Evolutionary conservation across 2,888 invertebrate genomes (phyloP), one percentile per base, ranked within the genome.

Genomic region (Agrotis exclamationis): DNA sequence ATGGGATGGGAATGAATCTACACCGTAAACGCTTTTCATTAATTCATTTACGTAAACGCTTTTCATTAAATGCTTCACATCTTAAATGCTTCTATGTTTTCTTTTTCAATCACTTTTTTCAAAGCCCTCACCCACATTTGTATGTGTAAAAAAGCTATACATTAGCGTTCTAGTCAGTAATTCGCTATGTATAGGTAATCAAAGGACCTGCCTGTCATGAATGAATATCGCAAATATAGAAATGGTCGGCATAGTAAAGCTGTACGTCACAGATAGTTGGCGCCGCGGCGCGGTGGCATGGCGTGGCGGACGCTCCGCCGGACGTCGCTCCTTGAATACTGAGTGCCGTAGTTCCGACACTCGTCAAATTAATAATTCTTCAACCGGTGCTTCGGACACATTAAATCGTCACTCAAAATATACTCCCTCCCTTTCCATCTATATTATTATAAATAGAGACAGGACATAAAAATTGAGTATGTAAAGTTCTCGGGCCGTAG

Each of bases 351-450:
- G 90, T 93, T 93, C 92, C 93, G 91, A 92, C 87, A 86, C 90
- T 82, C 88, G 87, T 93, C 89, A 91, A 91, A 93, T 92, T 89
- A 91, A 77, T 80, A 80, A 93, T 92, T 89, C 90, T 82, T 86
- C 83, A 80, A 88, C 82, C 83, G 79, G 82, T 74, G 78, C 81
- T 76, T 67, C 56, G 56, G 16, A 62, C 64, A 67, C 66, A 66
- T 67, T 67, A 74, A 67, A 62, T 64, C 57, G 79, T 68, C 62
- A 56, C 64, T 82, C 48, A 82, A 79, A 80, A 82, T 74, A 80
- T 68, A 63, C 63, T 70, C 79, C 65, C 59, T 70, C 59, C 66
- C 63, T 78, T 66, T 72, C 65, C 58, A 62, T 60, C 64, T 56
- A 53, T 70, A 64, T 72, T 70, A 80, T 71, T 74, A 72, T 76